Evolutionary conservation across 1,140 invertebrate genomes (phyloP), one percentile per base, ranked within the genome.

Genomic region (Halictus rubicundus): DNA sequence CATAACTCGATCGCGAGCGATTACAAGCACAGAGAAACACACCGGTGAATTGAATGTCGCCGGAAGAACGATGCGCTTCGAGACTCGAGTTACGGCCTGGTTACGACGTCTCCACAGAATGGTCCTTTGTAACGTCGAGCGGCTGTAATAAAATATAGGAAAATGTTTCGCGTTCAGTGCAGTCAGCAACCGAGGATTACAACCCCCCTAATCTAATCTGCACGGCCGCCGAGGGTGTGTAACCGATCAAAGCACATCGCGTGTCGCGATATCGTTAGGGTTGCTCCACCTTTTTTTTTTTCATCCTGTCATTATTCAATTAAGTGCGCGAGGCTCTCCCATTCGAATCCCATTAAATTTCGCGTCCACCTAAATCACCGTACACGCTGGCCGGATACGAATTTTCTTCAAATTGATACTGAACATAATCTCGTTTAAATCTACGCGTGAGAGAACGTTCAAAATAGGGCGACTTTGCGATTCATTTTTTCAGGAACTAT

Each of bases 261-360:
- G 72, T 72, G 81, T 80, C 81, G 39, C 63, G 39, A 68, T 9
- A 80, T 83, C 81, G 74, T 83, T 77, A 69, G 32, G 63, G 64
- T 39, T 39, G 69, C 64, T 54, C 54, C 80, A 52, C 70, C 37
- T 63, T 32, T 57, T 74, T 54, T 81, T 69, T 61, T 14, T 42
- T 57, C 19, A 52, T 39, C 27, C 42, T 37, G 9, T 61, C 72
- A 16, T 84, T 75, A 80, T 84, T 84, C 80, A 80, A 84, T 81
- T 81, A 83, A 76, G 14, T 37, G 59, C 59, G 78, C 73, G 21
- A 42, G n/a, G 42, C 52, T 65, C 46, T 8, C 27, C 74, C 37
- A 25, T 16, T 46, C 59, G 32, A 74, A 65, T 23, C 57, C 54
- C 63, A 19, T 23, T 32, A 25, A 42, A 59, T 2, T 12, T 21